Percentiles rank a stretch among this genome's conserved stretches.
Conservation (phyloP, 2,113 vertebrate species). For the Percopsis transmontana region DNA sequence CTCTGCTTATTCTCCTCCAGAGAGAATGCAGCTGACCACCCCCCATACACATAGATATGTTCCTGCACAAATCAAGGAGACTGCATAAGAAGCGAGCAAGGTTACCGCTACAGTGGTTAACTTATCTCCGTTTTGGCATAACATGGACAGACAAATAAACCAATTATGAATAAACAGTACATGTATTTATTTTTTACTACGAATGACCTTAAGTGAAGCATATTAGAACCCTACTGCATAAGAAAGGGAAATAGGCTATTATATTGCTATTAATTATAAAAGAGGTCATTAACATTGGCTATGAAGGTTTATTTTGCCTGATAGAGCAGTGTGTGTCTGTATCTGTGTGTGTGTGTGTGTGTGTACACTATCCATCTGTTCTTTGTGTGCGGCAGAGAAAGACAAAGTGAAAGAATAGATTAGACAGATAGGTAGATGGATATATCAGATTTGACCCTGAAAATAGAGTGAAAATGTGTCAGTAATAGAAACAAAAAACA, state of each 20-base stretch:
- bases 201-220: background rate
- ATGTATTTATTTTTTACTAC: background rate
- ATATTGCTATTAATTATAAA: background rate
- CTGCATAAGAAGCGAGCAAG: too few species aligned
- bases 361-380: too few species aligned
- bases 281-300: background rate
- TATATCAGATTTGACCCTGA: background rate
- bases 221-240: background rate
- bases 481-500: background rate
- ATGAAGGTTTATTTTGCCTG: background rate
- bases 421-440: background rate
- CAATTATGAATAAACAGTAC: too few species aligned
- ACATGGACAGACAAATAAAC: too few species aligned
- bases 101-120: too few species aligned
- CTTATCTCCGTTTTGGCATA: too few species aligned
- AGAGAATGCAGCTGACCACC: too few species aligned
- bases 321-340: background rate
- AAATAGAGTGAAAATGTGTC: background rate
- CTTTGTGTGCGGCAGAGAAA: background rate
- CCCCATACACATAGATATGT: too few species aligned
- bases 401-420: background rate
- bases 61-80: too few species aligned
- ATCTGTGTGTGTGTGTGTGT: too few species aligned
- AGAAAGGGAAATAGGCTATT: background rate
- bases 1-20: too few species aligned